Evolutionary conservation across 2,888 invertebrate genomes (phyloP).

Genomic region (Poecilobothrus nobilitatus): DNA sequence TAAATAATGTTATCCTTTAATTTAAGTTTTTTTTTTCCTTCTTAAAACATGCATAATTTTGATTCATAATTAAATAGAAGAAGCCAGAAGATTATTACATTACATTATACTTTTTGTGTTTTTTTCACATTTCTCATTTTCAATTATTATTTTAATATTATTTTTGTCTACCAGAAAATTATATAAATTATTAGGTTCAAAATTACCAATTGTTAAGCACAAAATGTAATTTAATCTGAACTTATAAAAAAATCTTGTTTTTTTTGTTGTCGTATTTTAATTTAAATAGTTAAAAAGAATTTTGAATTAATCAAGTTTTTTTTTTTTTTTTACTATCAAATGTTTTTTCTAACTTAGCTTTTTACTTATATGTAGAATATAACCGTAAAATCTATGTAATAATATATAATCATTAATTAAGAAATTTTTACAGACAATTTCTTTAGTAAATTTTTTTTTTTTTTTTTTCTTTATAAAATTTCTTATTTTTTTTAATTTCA

Average conservation of each 20-base stretch:
- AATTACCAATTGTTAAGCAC: background rate
- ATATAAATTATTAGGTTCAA: background rate
- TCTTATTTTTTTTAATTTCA: background rate
- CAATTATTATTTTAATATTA: background rate
- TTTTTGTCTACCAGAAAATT: constrained; percentile 1
- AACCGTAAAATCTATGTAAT: constrained; percentile 1
- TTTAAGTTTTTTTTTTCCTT: background rate
- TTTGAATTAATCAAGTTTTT: background rate
- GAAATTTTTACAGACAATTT: background rate
- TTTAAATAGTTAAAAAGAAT: background rate
- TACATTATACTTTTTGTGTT: background rate
- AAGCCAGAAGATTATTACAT: background rate
- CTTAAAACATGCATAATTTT: constrained; percentile 4
- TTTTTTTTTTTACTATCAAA: background rate
- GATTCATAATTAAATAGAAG: constrained; percentile 6
- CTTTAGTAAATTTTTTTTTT: background rate
- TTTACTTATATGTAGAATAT: constrained; percentile 4
- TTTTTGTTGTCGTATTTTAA: background rate
- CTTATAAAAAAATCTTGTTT: background rate
- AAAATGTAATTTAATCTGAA: background rate
- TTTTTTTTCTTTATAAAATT: background rate
- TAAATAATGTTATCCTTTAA: background rate
- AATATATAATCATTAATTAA: background rate
- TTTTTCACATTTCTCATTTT: background rate
- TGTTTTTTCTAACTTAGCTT: background rate